phyloP scores from a whole-genome alignment of 2,113 vertebrate species.

The Diglossa brunneiventris region DNA sequence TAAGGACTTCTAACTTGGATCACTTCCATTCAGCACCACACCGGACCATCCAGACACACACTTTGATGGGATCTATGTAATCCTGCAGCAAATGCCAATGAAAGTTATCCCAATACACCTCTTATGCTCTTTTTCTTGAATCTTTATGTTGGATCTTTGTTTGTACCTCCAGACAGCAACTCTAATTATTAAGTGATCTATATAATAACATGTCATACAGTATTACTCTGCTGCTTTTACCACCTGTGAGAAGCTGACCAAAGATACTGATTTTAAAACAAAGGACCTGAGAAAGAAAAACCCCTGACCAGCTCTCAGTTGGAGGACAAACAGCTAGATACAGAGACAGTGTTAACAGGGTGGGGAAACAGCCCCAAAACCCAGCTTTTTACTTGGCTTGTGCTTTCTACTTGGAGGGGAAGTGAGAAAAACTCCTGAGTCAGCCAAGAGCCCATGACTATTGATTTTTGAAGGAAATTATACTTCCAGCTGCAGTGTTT shows the following conservation, averaged over 20 bases:
- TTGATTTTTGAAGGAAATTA: slow-evolving; percentile 10
- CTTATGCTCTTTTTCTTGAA: background rate
- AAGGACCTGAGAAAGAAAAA: background rate
- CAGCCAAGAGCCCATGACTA: background rate
- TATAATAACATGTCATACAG: background rate
- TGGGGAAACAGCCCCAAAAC: background rate
- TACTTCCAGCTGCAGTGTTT: background rate
- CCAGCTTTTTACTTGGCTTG: background rate
- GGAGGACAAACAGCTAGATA: background rate
- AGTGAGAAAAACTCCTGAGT: background rate
- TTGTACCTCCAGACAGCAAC: background rate
- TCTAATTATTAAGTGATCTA: background rate
- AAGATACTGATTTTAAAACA: background rate
- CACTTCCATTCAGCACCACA: background rate
- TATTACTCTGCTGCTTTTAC: background rate
- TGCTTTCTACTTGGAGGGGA: background rate
- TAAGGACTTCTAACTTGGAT: background rate
- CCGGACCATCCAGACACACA: background rate
- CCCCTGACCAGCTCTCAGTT: background rate
- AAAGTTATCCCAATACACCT: background rate
- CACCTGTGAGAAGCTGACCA: background rate
- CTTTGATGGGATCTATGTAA: background rate
- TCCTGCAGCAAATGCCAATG: background rate
- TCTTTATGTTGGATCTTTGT: background rate
- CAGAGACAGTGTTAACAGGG: background rate